Evolutionary conservation across 2,888 invertebrate genomes (phyloP).

Genomic region (Catocala fraxini): DNA sequence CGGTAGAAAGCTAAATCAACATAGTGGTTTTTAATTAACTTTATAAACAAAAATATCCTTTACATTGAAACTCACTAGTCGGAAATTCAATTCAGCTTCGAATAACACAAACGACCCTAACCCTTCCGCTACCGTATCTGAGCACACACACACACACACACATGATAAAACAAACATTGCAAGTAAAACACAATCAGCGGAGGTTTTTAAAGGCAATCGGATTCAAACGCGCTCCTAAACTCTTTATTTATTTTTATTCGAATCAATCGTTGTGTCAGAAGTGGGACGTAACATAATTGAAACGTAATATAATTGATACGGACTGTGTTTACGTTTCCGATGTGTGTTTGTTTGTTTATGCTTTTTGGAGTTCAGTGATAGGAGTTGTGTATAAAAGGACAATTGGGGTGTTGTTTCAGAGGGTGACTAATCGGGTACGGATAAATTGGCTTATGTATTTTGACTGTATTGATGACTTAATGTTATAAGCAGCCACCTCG

Average conservation of each 20-base stretch:
- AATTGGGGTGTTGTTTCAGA: slow-evolving; percentile 7
- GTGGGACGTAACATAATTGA: slow-evolving; percentile 16
- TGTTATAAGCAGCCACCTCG: no score
- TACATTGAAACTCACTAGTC: no score
- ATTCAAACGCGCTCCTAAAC: slow-evolving; percentile 20
- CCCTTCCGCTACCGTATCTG: not conserved
- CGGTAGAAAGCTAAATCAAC: no score
- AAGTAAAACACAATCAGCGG: slow-evolving; percentile 26
- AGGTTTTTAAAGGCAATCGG: slow-evolving; percentile 34
- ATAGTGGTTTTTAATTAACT: no score
- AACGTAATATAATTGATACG: slow-evolving; percentile 14
- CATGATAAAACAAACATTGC: slow-evolving; percentile 26
- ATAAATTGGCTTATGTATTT: not conserved
- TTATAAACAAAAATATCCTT: no score
- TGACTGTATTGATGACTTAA: no score
- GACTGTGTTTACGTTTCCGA: slow-evolving; percentile 6
- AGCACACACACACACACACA: not conserved
- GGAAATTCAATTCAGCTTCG: not conserved
- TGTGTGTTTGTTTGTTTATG: slow-evolving; percentile 10
- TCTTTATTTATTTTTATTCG: slow-evolving; percentile 20
- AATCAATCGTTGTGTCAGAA: slow-evolving; percentile 22
- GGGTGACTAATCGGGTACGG: not conserved
- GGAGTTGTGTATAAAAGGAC: not conserved
- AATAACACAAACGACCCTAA: slow-evolving; percentile 4
- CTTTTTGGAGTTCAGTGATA: slow-evolving; percentile 9